Evolutionary conservation across 2,113 vertebrate species (phyloP).

Genomic region (Cavia aperea): DNA sequence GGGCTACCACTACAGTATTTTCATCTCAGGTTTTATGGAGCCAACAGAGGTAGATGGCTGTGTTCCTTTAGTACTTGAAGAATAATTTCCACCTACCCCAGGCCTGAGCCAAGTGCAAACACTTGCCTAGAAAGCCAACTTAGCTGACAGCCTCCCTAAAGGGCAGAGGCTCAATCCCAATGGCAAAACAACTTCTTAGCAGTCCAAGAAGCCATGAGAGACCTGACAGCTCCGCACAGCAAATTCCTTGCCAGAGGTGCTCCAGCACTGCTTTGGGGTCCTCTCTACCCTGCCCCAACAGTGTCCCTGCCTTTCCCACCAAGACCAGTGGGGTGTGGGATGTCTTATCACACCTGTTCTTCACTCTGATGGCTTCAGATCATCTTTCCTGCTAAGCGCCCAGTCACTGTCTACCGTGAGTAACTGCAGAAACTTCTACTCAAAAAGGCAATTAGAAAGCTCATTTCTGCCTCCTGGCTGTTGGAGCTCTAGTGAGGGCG

Average conservation of each 20-base stretch:
- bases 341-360: too few species aligned
- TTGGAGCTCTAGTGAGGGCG: neutral
- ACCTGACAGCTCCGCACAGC: rapidly evolving
- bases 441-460: neutral
- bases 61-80: neutral
- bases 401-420: too few species aligned
- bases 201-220: too few species aligned
- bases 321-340: neutral
- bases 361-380: neutral
- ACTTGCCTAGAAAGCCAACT: neutral
- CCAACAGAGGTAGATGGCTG: neutral
- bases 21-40: slow-evolving; percentile 9
- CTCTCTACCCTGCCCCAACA: neutral
- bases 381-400: neutral
- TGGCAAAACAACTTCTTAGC: neutral
- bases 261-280: neutral
- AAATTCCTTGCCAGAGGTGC: neutral
- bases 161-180: neutral
- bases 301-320: neutral
- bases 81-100: neutral
- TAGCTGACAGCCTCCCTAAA: neutral
- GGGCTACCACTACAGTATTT: neutral
- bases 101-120: neutral
- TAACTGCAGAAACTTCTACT: neutral
- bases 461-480: neutral